Evolutionary conservation across 2,113 vertebrate genomes (phyloP).

Genomic region (Noturus placidus): DNA sequence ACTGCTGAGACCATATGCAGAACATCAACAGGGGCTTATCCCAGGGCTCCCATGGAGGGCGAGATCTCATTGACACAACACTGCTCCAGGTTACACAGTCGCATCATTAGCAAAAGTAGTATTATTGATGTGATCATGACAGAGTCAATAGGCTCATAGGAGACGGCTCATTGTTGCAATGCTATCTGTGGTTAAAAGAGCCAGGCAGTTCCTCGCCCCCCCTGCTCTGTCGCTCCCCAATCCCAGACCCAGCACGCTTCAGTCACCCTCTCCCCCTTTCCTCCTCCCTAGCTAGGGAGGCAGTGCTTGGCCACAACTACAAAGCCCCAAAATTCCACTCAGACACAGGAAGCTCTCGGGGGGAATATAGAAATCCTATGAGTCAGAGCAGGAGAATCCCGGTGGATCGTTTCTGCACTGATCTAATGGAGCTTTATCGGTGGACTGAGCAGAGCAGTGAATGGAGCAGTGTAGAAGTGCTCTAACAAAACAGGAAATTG

Average conservation of each 20-base stretch:
- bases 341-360: constrained; percentile 76
- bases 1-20: constrained; percentile 57
- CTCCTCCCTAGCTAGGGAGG: constrained; percentile 36
- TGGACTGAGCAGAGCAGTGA: constrained; percentile 61
- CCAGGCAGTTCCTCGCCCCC: constrained; percentile 55
- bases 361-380: constrained; percentile 82
- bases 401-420: constrained; percentile 71
- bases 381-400: constrained; percentile 81
- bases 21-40: constrained; percentile 43
- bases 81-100: background rate
- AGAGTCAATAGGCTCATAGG: constrained; percentile 8
- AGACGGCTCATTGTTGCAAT: constrained; percentile 30
- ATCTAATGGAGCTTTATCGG: constrained; percentile 75
- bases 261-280: constrained; percentile 50
- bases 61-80: background rate
- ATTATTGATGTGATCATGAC: constrained; percentile 17
- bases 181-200: constrained; percentile 39
- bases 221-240: constrained; percentile 12
- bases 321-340: constrained; percentile 76
- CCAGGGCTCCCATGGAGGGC: background rate
- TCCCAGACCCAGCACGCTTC: constrained; percentile 45
- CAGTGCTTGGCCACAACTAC: constrained; percentile 69
- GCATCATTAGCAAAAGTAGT: constrained; percentile 20
- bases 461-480: constrained; percentile 64
- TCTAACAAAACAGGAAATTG: constrained; percentile 77